A percentile compares a stretch with the other conserved stretches of the same genome.
Conservation (phyloP, 2,888 invertebrate species). For the Caenorhabditis sp. region DNA sequence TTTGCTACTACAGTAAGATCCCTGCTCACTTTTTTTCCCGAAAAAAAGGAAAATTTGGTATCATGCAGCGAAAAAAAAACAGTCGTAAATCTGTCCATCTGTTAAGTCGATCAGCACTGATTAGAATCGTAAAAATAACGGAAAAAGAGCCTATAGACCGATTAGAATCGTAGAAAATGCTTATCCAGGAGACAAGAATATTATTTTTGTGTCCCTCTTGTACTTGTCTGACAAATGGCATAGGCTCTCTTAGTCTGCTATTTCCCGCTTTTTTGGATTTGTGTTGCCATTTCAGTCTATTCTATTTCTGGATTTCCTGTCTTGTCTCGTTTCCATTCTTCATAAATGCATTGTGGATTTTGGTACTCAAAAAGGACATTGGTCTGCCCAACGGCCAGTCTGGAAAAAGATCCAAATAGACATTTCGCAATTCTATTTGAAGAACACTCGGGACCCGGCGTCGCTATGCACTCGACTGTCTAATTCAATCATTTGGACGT, state of each 20-base stretch:
- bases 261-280: neutral
- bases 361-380: neutral
- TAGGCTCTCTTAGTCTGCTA: neutral
- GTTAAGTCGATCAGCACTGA: too few relatives aligned
- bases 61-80: too few relatives aligned
- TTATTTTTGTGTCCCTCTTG: slow-evolving; percentile 4
- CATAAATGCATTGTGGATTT: neutral
- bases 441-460: slow-evolving; percentile 7
- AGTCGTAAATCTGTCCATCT: too few relatives aligned
- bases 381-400: neutral
- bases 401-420: slow-evolving; percentile 1
- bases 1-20: too few relatives aligned
- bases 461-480: neutral
- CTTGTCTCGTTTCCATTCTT: neutral
- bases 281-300: neutral
- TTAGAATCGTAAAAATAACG: too few relatives aligned
- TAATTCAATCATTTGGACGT: slow-evolving; percentile 8
- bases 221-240: neutral
- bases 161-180: slow-evolving; percentile 10
- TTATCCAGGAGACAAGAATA: slow-evolving; percentile 1
- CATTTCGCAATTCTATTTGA: neutral
- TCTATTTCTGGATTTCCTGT: neutral
- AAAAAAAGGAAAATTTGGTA: too few relatives aligned
- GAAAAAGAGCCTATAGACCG: slow-evolving; percentile 1
- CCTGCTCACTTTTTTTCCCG: too few relatives aligned